Conservation (phyloP, 2,888 invertebrate species). For the Sympetrum striolatum region DNA sequence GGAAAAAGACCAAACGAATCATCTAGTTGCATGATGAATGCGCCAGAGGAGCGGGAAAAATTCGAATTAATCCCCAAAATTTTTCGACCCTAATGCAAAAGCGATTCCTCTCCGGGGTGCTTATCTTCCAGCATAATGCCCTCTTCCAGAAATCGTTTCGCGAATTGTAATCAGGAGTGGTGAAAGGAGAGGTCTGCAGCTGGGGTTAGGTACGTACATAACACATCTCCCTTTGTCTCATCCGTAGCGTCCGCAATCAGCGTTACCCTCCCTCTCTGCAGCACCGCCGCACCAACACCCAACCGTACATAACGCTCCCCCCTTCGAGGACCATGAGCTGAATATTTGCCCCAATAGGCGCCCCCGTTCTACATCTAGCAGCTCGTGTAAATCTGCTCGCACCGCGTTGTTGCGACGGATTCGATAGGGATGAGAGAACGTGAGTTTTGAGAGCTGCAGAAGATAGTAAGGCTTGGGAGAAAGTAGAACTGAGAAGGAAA, state of each 20-base stretch:
- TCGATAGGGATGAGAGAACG: not conserved
- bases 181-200: not conserved
- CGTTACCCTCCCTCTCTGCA: not conserved
- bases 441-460: not conserved
- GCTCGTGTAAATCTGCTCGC: conserved; percentile 28
- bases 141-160: not conserved
- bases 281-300: not conserved
- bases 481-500: not conserved
- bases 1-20: not conserved
- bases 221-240: not conserved
- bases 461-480: not conserved
- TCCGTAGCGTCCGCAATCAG: not conserved
- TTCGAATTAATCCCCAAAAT: not conserved
- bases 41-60: not conserved
- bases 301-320: not conserved
- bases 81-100: not conserved
- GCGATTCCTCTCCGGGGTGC: not conserved
- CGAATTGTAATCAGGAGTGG: not conserved
- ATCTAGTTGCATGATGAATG: not conserved
- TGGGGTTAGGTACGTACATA: conserved; percentile 16
- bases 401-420: conserved; percentile 8
- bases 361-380: not conserved
- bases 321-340: conserved; percentile 16
- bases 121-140: not conserved
- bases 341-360: conserved; percentile 23